Evolutionary conservation across 2,888 invertebrate genomes (phyloP).

Genomic region (Limenitis camilla): DNA sequence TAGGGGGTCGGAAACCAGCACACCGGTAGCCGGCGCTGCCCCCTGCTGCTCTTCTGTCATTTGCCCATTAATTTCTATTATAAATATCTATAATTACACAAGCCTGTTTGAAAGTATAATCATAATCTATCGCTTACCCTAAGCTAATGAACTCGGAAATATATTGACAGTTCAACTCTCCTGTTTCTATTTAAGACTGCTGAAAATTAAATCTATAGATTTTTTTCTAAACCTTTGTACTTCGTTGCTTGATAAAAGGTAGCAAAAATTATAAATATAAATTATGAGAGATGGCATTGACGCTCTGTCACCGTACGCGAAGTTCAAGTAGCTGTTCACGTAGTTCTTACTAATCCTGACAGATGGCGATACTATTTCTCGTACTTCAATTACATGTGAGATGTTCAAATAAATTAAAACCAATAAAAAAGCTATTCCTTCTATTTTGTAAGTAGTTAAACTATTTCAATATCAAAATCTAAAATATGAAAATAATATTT

Average conservation of each 20-base stretch:
- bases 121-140: conserved; percentile 1
- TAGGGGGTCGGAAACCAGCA: conserved; percentile 21
- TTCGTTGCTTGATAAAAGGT: too few species aligned
- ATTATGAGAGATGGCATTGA: too few species aligned
- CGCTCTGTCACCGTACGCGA: too few species aligned
- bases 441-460: too few species aligned
- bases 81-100: conserved; percentile 21
- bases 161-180: not conserved
- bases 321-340: too few species aligned
- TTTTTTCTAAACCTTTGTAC: too few species aligned
- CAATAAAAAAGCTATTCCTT: not conserved
- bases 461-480: not conserved
- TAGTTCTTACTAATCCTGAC: too few species aligned
- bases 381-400: too few species aligned
- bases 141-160: conserved; percentile 4
- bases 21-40: conserved; percentile 25
- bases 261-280: too few species aligned
- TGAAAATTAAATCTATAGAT: not conserved
- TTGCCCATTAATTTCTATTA: conserved; percentile 23
- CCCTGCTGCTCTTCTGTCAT: conserved; percentile 29
- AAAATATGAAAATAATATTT: conserved; percentile 7
- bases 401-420: too few species aligned
- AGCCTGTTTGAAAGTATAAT: conserved; percentile 18
- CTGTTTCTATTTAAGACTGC: not conserved
- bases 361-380: too few species aligned